These are phyloP conservation scores for Cylindroiulus punctatus DNA, from an alignment of 2,888 invertebrate genomes.

Conservation along the genomic window DNA sequence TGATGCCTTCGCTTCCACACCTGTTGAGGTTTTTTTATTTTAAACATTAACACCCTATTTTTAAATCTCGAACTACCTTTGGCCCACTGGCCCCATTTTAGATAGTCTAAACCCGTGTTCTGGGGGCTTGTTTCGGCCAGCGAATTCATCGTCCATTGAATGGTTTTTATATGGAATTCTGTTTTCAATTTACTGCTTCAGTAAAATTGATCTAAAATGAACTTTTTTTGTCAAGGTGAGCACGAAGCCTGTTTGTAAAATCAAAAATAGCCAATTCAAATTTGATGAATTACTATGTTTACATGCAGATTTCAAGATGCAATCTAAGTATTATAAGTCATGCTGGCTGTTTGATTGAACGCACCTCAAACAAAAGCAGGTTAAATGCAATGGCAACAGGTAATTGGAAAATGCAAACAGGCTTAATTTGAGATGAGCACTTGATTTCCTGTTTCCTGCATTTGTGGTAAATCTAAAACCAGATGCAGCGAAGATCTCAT, in stretches of 20 bases:
- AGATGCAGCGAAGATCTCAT: no score
- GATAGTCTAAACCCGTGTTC: background rate
- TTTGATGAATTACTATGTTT: no score
- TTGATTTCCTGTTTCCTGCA: no score
- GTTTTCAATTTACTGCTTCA: background rate
- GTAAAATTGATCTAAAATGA: background rate
- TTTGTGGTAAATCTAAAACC: no score
- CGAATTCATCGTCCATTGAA: background rate
- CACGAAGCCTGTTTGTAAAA: background rate
- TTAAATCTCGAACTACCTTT: conserved; percentile 40
- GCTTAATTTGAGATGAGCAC: no score
- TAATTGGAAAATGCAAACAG: no score
- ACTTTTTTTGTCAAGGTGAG: background rate
- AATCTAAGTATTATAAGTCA: no score
- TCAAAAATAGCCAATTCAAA: no score
- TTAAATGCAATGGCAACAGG: no score
- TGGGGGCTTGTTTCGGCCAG: background rate
- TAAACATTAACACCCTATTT: conserved; percentile 43
- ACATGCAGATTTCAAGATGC: no score
- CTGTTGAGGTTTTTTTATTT: conserved; percentile 24
- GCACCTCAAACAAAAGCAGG: no score
- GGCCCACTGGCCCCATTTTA: conserved; percentile 20
- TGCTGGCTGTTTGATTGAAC: no score
- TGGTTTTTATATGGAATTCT: background rate
- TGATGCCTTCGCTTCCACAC: background rate